These are phyloP conservation scores for Aphrocallistes beatrix DNA, from an alignment of 37 sponge, comb jelly and placozoan species.

Conservation along the genomic window DNA sequence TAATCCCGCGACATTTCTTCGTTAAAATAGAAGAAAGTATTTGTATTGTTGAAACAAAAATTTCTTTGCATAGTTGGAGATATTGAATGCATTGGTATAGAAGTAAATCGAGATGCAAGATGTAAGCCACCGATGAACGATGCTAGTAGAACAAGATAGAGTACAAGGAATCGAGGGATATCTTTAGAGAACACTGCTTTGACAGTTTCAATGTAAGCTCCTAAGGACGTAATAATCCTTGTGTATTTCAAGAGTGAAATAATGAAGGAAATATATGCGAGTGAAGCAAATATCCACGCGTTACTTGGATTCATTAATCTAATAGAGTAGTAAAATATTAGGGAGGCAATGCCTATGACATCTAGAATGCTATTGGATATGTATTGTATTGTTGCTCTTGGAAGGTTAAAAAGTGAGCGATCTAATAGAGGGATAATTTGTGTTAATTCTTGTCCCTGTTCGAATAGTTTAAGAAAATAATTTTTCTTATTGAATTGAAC, in stretches of 20 bases:
- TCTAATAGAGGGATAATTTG: not conserved
- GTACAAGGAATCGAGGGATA: not conserved
- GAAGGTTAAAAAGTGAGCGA: not conserved
- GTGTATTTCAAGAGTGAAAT: not conserved
- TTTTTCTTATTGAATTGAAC: too few species aligned
- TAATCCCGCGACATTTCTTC: not conserved
- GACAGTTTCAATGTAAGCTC: not conserved
- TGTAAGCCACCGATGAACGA: not conserved
- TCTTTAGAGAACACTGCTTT: conserved; percentile 5
- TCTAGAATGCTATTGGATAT: not conserved
- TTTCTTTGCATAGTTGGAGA: not conserved
- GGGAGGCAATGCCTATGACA: not conserved
- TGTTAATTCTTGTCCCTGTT: not conserved
- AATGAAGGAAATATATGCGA: not conserved
- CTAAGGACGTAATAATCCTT: not conserved
- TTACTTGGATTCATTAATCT: not conserved
- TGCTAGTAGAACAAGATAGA: not conserved
- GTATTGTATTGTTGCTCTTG: not conserved
- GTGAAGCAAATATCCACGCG: not conserved
- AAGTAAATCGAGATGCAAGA: not conserved
- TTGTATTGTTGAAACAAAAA: not conserved
- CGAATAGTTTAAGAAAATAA: not conserved
- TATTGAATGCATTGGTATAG: not conserved
- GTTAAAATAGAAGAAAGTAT: not conserved
- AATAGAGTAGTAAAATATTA: not conserved